These are phyloP conservation scores for Eidolon helvum DNA, from an alignment of 2,113 vertebrate species.

Conservation along the genomic window DNA sequence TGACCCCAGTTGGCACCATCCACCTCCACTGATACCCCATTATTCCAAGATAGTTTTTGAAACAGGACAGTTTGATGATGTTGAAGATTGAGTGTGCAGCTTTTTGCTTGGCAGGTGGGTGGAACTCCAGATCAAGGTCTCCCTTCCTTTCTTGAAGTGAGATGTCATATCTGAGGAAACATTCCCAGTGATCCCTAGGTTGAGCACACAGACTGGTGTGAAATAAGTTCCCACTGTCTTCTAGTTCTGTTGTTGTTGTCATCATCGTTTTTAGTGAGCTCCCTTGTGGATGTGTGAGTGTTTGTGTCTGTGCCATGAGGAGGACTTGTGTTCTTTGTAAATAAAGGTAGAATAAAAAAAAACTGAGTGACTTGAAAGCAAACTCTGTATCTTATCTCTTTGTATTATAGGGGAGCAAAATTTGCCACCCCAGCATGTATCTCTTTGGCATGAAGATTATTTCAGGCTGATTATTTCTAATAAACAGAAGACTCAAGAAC, in stretches of 20 bases:
- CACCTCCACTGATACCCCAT: constrained; percentile 70
- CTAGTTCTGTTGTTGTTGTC: not conserved
- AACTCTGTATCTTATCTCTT: not conserved
- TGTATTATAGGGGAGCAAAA: not conserved
- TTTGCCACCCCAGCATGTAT: not conserved
- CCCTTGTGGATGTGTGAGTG: not conserved
- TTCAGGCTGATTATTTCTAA: not conserved
- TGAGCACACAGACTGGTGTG: not conserved
- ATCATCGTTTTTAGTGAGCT: not conserved
- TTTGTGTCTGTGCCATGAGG: constrained; percentile 25
- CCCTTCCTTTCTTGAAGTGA: constrained; percentile 52
- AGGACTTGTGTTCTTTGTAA: constrained; percentile 68
- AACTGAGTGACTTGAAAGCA: not conserved
- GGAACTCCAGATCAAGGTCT: not conserved
- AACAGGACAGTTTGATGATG: constrained; percentile 86
- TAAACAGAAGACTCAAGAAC: no score
- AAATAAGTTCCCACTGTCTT: not conserved
- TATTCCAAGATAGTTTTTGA: constrained; percentile 77
- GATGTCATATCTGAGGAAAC: not conserved
- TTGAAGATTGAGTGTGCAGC: constrained; percentile 78
- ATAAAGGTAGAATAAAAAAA: constrained; percentile 63
- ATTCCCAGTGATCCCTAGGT: not conserved
- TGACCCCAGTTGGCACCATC: constrained; percentile 80
- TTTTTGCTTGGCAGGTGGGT: not conserved
- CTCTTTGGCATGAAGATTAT: not conserved